Conservation (phyloP, 2,113 vertebrate species). For the Rattus rattus region DNA sequence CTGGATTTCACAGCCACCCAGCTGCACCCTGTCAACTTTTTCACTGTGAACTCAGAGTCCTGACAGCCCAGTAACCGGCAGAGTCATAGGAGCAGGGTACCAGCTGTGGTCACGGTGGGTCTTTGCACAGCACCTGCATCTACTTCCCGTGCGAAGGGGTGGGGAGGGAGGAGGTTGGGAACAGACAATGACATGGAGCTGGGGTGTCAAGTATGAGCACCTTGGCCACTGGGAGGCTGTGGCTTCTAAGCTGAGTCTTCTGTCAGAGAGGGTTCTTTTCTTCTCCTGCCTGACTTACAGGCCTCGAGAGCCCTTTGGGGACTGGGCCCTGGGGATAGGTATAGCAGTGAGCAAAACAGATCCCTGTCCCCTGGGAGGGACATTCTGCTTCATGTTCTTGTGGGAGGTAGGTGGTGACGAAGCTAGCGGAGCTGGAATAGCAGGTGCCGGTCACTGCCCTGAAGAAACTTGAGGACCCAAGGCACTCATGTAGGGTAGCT, state of each 20-base stretch:
- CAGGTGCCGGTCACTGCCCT: not conserved
- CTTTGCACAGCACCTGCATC: not conserved
- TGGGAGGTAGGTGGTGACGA: not conserved
- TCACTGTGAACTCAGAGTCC: not conserved
- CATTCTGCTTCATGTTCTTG: not conserved
- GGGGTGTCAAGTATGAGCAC: not conserved
- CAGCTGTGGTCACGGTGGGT: not conserved
- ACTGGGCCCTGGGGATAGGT: not conserved
- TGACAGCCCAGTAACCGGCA: not conserved
- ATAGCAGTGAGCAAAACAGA: not conserved
- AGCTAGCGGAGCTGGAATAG: not conserved
- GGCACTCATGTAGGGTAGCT: not conserved
- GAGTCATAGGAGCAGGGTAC: accelerated
- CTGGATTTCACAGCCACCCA: not conserved
- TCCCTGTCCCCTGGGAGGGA: accelerated
- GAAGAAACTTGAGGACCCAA: not conserved
- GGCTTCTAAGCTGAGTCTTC: not conserved
- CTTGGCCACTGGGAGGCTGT: not conserved
- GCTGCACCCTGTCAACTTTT: not conserved
- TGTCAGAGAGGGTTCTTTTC: not conserved
- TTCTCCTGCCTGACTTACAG: not conserved
- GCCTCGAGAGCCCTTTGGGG: not conserved
- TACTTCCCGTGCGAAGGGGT: no score
- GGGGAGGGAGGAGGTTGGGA: not conserved
- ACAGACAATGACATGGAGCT: not conserved